Evolutionary conservation across 2,888 invertebrate species (phyloP).

Genomic region (Hyposoter didymator): DNA sequence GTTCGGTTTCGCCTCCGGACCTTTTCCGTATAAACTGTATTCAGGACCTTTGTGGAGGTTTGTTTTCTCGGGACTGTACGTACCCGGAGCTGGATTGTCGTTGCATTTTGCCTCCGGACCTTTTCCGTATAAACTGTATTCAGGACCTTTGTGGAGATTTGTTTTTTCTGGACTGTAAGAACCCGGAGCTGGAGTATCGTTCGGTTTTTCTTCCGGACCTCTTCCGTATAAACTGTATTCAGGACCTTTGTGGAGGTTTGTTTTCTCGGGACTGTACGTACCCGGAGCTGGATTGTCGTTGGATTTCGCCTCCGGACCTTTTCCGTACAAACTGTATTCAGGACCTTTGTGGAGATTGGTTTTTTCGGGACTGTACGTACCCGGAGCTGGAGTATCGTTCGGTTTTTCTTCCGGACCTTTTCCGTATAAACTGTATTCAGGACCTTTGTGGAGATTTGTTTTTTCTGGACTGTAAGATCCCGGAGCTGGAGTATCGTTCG

Average conservation of each 20-base stretch:
- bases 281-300: slow-evolving; percentile 82
- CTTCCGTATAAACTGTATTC: slow-evolving; percentile 85
- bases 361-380: slow-evolving; percentile 52
- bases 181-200: slow-evolving; percentile 85
- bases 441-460: slow-evolving; percentile 37
- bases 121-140: slow-evolving; percentile 87
- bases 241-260: slow-evolving; percentile 85
- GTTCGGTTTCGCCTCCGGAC: slow-evolving; percentile 68
- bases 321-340: slow-evolving; percentile 53
- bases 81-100: slow-evolving; percentile 53
- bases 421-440: slow-evolving; percentile 52
- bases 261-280: slow-evolving; percentile 86
- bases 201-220: slow-evolving; percentile 79
- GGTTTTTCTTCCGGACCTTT: slow-evolving; percentile 38
- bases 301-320: slow-evolving; percentile 22
- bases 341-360: slow-evolving; percentile 39
- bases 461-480: slow-evolving; percentile 48
- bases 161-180: slow-evolving; percentile 87
- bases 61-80: slow-evolving; percentile 55
- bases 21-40: slow-evolving; percentile 74
- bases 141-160: slow-evolving; percentile 86
- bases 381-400: slow-evolving; percentile 51
- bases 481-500: slow-evolving; percentile 44
- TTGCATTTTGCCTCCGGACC: slow-evolving; percentile 84
- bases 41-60: slow-evolving; percentile 68